Percentiles rank a stretch among this genome's conserved stretches.
These are phyloP conservation scores for Drosophila formosana DNA, from an alignment of 2,888 invertebrate genomes.

Conservation along the genomic window DNA sequence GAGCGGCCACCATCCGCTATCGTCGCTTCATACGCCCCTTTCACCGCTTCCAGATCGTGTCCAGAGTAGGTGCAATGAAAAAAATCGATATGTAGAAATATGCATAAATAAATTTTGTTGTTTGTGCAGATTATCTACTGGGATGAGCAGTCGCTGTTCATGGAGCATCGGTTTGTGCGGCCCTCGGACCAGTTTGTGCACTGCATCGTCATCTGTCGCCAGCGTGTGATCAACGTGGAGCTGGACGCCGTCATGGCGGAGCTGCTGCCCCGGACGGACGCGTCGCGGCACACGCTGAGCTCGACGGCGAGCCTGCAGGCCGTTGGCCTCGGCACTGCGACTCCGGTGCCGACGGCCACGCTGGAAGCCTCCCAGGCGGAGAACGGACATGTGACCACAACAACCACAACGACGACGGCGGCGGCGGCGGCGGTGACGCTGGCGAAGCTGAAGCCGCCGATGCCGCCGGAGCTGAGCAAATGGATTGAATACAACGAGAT, in stretches of 20 bases:
- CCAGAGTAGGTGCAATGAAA: slow-evolving; percentile 87
- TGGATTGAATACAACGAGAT: slow-evolving; percentile 91
- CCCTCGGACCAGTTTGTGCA: slow-evolving; percentile 90
- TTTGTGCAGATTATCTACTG: slow-evolving; percentile 91
- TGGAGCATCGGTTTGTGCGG: slow-evolving; percentile 93
- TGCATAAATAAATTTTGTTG: too few species aligned
- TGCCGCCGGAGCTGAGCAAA: slow-evolving; percentile 88
- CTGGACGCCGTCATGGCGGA: slow-evolving; percentile 86
- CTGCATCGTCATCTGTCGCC: slow-evolving; percentile 86
- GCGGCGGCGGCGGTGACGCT: slow-evolving; percentile 77
- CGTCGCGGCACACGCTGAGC: slow-evolving; percentile 70
- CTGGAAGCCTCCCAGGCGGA: slow-evolving; percentile 68
- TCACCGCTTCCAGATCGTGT: slow-evolving; percentile 90
- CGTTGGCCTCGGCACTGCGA: slow-evolving; percentile 35
- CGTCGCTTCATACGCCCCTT: slow-evolving; percentile 92
- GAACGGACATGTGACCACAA: slow-evolving; percentile 65
- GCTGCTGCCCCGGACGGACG: slow-evolving; percentile 74
- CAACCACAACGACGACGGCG: slow-evolving; percentile 85
- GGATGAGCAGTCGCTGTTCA: slow-evolving; percentile 93
- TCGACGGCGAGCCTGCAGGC: slow-evolving; percentile 74
- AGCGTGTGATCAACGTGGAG: slow-evolving; percentile 86
- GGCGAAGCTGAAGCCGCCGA: slow-evolving; percentile 86
- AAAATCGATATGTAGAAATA: too few species aligned
- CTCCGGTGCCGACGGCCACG: slow-evolving; percentile 27
- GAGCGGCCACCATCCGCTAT: slow-evolving; percentile 92